Base-by-base conservation (phyloP, 2,888 invertebrate genomes). In the Scaeva pyrastri region DNA sequence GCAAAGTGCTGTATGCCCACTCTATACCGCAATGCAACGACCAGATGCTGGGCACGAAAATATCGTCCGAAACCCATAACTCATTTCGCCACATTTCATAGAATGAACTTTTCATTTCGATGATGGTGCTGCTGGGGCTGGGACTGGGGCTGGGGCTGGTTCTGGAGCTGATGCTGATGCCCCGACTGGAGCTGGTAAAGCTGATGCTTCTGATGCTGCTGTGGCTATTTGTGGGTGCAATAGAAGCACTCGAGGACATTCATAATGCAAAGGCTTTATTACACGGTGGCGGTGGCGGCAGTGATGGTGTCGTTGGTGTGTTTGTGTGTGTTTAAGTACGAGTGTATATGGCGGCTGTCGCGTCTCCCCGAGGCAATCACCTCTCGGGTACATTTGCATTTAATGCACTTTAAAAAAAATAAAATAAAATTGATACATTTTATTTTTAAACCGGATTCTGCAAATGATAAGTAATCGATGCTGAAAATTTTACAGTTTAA, bases 81-180 rank as follows among this genome's bases (percentile, higher is more conserved):
- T 88, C 88, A 88, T 88, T 86, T 88, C 88, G 88, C 88, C 88
- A 88, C 85, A 84, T 88, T 88, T 84, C 88, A 88, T 41, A 60
- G 82, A 88, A 89, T 88, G 87, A 88, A 88, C 88, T 86, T 88
- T 88, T 88, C 88, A 88, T 88, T 89, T 88, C 86, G 71, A 82
- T 83, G 73, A 43, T 60, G 73, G 48, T 39, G 23, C 45, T 23
- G 60, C 6, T 60, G 58, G 14, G 11, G 26, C 56, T 56, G 31
- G 1, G 5, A 8, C 21, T 48, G 19, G 7, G 19, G 16, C 5
- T 48, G 31, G 48, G 10, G 16, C 45, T 48, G 11, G 5, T 43
- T 43, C 14, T 12, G 43, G 5, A 5, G 5, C 14, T 26, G 7
- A 7, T 7, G 45, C 45, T 16, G 55, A 8, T 55, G 19, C 0